These are phyloP conservation scores for Andrena fulva DNA, from an alignment of 2,888 invertebrate species.

Conservation along the genomic window DNA sequence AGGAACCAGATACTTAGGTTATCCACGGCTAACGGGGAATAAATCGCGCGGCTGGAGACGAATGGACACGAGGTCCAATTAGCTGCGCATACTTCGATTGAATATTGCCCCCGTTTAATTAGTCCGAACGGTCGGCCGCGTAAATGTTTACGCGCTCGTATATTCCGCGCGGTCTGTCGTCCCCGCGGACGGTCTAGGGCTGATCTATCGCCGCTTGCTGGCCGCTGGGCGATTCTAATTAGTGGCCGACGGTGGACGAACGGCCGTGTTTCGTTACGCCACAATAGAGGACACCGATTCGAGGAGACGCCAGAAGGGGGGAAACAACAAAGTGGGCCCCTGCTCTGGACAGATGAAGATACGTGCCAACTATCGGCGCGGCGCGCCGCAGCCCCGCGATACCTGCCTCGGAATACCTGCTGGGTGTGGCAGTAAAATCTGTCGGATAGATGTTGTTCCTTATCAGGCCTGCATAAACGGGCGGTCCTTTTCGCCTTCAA, in stretches of 20 bases:
- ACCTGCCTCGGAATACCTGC: slow-evolving; percentile 57
- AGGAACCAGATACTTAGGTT: slow-evolving; percentile 57
- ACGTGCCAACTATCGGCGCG: slow-evolving; percentile 35
- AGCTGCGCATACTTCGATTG: slow-evolving; percentile 49
- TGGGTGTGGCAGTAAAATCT: slow-evolving; percentile 64
- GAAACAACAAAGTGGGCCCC: slow-evolving; percentile 40
- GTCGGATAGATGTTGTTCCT: slow-evolving; percentile 19
- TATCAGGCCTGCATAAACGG: slow-evolving; percentile 29
- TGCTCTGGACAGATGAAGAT: slow-evolving; percentile 45
- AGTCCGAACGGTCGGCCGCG: slow-evolving; percentile 33
- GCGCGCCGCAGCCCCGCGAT: background rate
- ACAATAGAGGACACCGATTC: slow-evolving; percentile 4
- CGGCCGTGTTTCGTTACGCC: slow-evolving; percentile 30
- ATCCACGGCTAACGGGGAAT: slow-evolving; percentile 46
- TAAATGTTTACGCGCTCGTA: slow-evolving; percentile 33
- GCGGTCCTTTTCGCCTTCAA: background rate
- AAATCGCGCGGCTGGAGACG: slow-evolving; percentile 44
- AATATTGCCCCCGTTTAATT: slow-evolving; percentile 54
- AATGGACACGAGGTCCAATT: slow-evolving; percentile 57
- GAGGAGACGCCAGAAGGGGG: slow-evolving; percentile 10
- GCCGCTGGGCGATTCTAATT: slow-evolving; percentile 39
- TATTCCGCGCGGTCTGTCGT: background rate
- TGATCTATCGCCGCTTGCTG: slow-evolving; percentile 3
- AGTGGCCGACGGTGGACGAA: slow-evolving; percentile 24
- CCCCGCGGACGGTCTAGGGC: background rate